Base-by-base conservation (phyloP, 35 echinoderm and acorn worm species). In the Apostichopus japonicus region DNA sequence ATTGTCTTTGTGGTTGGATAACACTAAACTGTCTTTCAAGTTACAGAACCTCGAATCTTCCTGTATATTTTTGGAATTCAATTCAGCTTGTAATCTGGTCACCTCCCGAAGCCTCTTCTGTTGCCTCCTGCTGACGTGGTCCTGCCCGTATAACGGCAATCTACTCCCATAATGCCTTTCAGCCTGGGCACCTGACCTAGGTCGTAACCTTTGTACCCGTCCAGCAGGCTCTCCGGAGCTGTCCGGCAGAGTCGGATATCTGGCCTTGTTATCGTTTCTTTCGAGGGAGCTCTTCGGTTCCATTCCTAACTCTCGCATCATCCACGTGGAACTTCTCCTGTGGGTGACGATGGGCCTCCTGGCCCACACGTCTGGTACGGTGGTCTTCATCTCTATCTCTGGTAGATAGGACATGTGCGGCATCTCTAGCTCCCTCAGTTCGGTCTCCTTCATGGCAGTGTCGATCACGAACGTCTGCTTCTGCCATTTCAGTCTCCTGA, bases 321-420 rank as follows among this genome's bases (percentile, higher is more conserved):
- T 93, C 24, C 84, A 77, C 4, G 78, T 90, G 53, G 94, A 77
- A 24, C 92, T 93, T 17, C 94, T 83, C 5, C 63, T 84, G 4
- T 84, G 90, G 17, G 77, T 58, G 1, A 80, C 90, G 24, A 95
- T 90, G 5, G 92, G 94, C 27, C 94, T 93, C 55, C 96, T 83
- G 22, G 92, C 89, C 1, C 90, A 24, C 4, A 98, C 96, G 27
- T 93, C 96, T 63, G 92, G 77, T 76, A 92, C 94, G 6, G 96
- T 94, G 8, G 92, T 62, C 80, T 98, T 98, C 96, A 98, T 98
- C 4, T 86, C 86, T 16, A 98, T 63, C 70, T 95, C 96, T 16
- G 96, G 96, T 24, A 98, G 93, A 82, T 95, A 95, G 7, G 96
- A 95, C 6, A 93, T 87, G 84, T 98, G 96, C 8, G 90, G 73